Conservation (phyloP, 2,113 vertebrate genomes). For the Riparia riparia region DNA sequence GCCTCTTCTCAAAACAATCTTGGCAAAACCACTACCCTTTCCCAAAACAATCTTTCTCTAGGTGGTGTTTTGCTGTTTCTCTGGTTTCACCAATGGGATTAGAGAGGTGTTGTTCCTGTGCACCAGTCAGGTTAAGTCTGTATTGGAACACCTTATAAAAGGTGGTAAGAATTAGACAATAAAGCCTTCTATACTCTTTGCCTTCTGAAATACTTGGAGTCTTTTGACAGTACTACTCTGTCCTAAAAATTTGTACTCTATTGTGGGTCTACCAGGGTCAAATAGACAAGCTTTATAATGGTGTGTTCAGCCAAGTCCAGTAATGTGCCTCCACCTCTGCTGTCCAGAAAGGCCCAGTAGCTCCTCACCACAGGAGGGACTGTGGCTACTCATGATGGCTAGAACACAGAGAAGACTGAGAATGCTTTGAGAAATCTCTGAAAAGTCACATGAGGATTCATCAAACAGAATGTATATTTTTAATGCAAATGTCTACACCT, state of each 20-base stretch:
- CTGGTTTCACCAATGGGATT: too few relatives aligned
- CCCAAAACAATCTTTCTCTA: too few relatives aligned
- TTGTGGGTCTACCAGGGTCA: neutral
- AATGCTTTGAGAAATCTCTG: neutral
- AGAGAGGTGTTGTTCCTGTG: too few relatives aligned
- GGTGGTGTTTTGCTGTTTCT: too few relatives aligned
- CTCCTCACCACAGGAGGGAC: rapidly evolving
- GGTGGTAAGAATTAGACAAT: too few relatives aligned
- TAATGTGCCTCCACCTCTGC: neutral
- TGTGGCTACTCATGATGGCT: neutral
- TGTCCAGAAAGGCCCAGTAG: neutral
- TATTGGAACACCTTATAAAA: too few relatives aligned
- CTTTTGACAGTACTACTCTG: neutral
- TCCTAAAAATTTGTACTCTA: neutral
- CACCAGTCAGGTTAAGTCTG: too few relatives aligned
- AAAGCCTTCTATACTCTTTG: too few relatives aligned
- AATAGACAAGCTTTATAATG: neutral
- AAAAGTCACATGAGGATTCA: neutral
- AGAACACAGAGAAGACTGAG: neutral
- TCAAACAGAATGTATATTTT: neutral
- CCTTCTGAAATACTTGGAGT: too few relatives aligned
- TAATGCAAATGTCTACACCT: neutral
- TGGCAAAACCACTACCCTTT: too few relatives aligned
- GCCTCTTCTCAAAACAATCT: too few relatives aligned
- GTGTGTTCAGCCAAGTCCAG: neutral